Evolutionary conservation across 2,797 vertebrate genomes (phyloP).

Genomic region (Atherinosoma microstoma): DNA sequence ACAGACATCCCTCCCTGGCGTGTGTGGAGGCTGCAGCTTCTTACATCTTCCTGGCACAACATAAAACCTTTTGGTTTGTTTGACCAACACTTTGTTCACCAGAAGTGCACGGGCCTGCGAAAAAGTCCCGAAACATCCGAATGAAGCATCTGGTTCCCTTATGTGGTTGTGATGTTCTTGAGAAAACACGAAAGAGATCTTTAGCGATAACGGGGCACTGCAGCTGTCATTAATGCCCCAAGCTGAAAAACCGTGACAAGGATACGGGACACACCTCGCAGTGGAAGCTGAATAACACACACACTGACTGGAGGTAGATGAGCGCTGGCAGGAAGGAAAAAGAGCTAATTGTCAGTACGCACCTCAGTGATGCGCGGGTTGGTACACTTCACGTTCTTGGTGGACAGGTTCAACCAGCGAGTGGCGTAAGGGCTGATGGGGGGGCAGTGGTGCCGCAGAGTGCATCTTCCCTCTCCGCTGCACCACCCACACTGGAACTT

Average conservation of each 20-base stretch:
- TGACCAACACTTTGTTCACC: too few species aligned
- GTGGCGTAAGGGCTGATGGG: constrained; percentile 83
- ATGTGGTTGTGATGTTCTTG: too few species aligned
- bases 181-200: too few species aligned
- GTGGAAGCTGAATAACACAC: constrained; percentile 24
- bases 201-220: too few species aligned
- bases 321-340: constrained; percentile 18
- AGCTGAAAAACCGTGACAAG: neutral
- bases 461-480: constrained; percentile 89
- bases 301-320: constrained; percentile 22
- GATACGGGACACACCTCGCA: neutral
- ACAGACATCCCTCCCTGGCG: too few species aligned
- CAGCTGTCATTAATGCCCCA: too few species aligned
- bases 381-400: constrained; percentile 94
- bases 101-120: too few species aligned
- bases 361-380: constrained; percentile 98
- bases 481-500: constrained; percentile 98
- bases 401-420: constrained; percentile 95
- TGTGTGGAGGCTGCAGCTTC: too few species aligned
- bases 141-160: too few species aligned
- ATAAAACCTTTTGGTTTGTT: too few species aligned
- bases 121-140: too few species aligned
- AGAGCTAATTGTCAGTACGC: constrained; percentile 61
- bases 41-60: too few species aligned
- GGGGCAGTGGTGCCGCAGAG: constrained; percentile 90